Percentiles rank a stretch among this genome's conserved stretches.
Evolutionary conservation across 2,113 vertebrate genomes (phyloP).

Genomic region (Scortum barcoo): DNA sequence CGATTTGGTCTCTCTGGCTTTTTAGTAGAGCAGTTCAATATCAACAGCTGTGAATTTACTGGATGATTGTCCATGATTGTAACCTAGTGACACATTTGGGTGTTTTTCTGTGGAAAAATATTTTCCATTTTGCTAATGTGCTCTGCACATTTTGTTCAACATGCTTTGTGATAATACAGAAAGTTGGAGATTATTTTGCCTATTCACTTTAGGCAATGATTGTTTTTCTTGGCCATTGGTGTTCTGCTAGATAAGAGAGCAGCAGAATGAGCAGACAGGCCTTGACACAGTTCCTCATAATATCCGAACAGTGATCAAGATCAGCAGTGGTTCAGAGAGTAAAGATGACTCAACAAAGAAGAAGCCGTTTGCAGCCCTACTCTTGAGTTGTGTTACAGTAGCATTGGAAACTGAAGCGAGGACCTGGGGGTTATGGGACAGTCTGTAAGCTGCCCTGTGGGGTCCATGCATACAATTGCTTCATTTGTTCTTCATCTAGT

Average conservation of each 20-base stretch:
- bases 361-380: constrained; percentile 48
- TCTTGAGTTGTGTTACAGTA: constrained; percentile 23
- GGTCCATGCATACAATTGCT: constrained; percentile 16
- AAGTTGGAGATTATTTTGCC: no score
- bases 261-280: not conserved
- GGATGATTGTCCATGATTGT: not conserved
- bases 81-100: not conserved
- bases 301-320: not conserved
- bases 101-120: no score
- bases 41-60: not conserved
- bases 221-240: not conserved
- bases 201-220: no score
- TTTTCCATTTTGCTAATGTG: no score
- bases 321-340: not conserved
- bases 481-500: constrained; percentile 28
- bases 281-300: not conserved
- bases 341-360: not conserved
- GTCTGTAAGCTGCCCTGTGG: not conserved
- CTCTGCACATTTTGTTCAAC: not conserved
- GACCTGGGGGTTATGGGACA: constrained; percentile 22
- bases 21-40: not conserved
- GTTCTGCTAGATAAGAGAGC: not conserved
- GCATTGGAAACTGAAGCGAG: constrained; percentile 12
- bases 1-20: no score
- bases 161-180: no score